Base-by-base conservation (phyloP, 2,113 vertebrate species). In the Cisticola juncidis region DNA sequence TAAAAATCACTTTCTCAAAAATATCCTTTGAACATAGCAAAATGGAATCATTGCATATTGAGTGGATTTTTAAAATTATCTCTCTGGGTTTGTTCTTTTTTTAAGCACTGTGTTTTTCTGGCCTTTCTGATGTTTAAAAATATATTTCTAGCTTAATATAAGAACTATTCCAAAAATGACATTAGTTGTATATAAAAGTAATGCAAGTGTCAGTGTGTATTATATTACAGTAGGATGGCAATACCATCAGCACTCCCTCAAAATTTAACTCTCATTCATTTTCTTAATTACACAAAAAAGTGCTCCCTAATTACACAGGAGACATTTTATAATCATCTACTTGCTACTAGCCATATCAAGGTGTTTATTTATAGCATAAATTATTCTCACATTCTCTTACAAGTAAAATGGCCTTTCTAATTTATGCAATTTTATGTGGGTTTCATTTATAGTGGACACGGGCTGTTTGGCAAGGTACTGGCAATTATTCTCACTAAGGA, bases 401-500 rank as follows among this genome's bases (percentile, higher is more conserved):
- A 7, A 95, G 62, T 42, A 92, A 91, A 92, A 65, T 53, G 60
- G 33, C 72, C 48, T 66, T 91, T 94, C 89, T 69, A 81, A 87
- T 77, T 81, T 90, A 91, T 92, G 53, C 12, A 45, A 38, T 38
- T 38, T 38, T 38, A 38, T 38, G 38, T 38, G 38, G 23, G 50
- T 92, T 95, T 88, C 81, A 95, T 95, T 97, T 95, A 66, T 38
- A 88, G 79, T 89, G 94, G 88, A 92, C 86, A 90, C 82, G 91
- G 69, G 24, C 47, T 92, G 38, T 97, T 97, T 97, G 90, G 86
- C 62, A 97, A 97, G 78, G 76, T 86, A 96, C 36, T 94, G 86
- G 97, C 95, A 97, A 97, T 96, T 97, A 87, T 56, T 95, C 72
- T 97, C 50, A 80, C 60, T 94, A 89, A 88, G 92, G 77, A 98